Evolutionary conservation across 2,113 vertebrate genomes (phyloP).

Genomic region (Tapirus terrestris): DNA sequence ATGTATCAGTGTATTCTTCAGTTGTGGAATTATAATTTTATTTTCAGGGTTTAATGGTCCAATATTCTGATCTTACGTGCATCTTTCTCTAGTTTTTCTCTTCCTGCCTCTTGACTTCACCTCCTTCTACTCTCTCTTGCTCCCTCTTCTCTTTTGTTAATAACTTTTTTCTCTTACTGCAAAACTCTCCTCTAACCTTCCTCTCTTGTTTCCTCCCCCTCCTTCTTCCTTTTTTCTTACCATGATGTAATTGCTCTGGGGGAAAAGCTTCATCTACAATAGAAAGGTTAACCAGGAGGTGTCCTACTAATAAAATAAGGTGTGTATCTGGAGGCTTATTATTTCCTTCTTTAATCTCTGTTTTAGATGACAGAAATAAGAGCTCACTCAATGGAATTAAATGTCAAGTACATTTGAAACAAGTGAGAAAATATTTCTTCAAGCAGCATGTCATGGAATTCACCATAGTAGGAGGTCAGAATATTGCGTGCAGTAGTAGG

Average conservation of each 20-base stretch:
- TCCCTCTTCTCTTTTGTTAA: not conserved
- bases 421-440: slow-evolving; percentile 65
- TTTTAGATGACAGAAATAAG: slow-evolving; percentile 58
- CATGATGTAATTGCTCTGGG: slow-evolving; percentile 46
- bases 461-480: slow-evolving; percentile 66
- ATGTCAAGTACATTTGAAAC: slow-evolving; percentile 71
- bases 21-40: not conserved
- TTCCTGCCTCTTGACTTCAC: not conserved
- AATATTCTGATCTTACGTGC: not conserved
- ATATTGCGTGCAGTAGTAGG: not conserved
- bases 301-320: slow-evolving; percentile 54
- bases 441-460: slow-evolving; percentile 33
- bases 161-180: not conserved
- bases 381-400: slow-evolving; percentile 65
- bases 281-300: slow-evolving; percentile 68
- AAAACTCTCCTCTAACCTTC: not conserved
- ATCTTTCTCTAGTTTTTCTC: not conserved
- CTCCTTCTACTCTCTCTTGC: not conserved
- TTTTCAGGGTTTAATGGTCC: not conserved
- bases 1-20: not conserved
- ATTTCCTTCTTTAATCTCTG: slow-evolving; percentile 56
- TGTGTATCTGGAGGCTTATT: slow-evolving; percentile 54
- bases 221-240: not conserved
- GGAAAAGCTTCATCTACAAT: slow-evolving; percentile 38
- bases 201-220: not conserved